Percentiles rank a stretch among this genome's conserved stretches.
These are phyloP conservation scores for Silvanus unidentatus DNA, from an alignment of 2,888 invertebrate species.

Conservation along the genomic window DNA sequence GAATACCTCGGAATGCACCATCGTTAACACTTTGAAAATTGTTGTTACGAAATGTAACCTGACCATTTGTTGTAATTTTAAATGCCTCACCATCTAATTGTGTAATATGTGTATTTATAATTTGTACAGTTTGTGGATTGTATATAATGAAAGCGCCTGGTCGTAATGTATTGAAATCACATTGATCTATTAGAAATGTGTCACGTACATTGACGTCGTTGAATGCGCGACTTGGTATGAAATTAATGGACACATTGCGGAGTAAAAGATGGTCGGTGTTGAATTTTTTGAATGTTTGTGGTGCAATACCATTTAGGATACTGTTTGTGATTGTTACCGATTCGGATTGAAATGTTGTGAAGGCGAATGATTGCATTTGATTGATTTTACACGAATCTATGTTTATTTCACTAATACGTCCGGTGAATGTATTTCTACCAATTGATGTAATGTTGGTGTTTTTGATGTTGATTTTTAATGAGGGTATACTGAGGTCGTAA, in stretches of 20 bases:
- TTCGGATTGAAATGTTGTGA: constrained; percentile 60
- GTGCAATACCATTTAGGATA: constrained; percentile 55
- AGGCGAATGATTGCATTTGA: constrained; percentile 63
- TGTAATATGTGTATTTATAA: constrained; percentile 55
- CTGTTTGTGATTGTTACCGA: constrained; percentile 60
- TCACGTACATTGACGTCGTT: constrained; percentile 67
- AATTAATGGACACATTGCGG: constrained; percentile 54
- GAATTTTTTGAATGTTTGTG: constrained; percentile 75
- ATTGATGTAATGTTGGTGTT: constrained; percentile 46
- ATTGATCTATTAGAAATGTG: constrained; percentile 60
- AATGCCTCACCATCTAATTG: constrained; percentile 62
- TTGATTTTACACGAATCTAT: constrained; percentile 59
- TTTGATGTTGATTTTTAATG: constrained; percentile 43
- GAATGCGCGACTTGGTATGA: constrained; percentile 64
- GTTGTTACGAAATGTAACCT: constrained; percentile 63
- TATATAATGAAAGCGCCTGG: constrained; percentile 66
- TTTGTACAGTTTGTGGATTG: constrained; percentile 56
- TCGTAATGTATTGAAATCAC: constrained; percentile 57
- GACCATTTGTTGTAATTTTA: constrained; percentile 55
- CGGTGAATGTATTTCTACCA: constrained; percentile 59
- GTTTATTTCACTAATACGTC: constrained; percentile 62
- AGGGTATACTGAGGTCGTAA: constrained; percentile 35
- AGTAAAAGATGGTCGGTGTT: constrained; percentile 61
- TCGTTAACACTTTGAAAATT: constrained; percentile 52
- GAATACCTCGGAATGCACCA: constrained; percentile 61